These are phyloP conservation scores for Aptenodytes patagonicus DNA, from an alignment of 2,113 vertebrate genomes.

Conservation along the genomic window DNA sequence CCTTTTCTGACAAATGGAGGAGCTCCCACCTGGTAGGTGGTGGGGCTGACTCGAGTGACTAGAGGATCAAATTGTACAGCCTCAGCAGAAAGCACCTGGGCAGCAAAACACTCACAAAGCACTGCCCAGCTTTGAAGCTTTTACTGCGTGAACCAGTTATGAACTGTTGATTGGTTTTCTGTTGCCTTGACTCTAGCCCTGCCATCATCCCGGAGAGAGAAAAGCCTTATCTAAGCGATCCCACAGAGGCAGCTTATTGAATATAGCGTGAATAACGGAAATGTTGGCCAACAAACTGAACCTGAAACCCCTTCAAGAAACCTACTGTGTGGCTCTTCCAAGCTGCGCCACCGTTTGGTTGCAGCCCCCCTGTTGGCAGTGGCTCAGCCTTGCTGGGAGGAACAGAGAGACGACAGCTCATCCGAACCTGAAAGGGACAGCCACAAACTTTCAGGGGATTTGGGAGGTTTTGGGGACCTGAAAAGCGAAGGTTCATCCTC, in stretches of 20 bases:
- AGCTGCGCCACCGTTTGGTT: not conserved
- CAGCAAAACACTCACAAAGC: not conserved
- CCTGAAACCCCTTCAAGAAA: not conserved
- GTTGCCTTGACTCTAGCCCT: not conserved
- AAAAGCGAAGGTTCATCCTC: not conserved
- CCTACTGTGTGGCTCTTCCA: not conserved
- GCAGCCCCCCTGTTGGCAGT: not conserved
- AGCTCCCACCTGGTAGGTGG: not conserved
- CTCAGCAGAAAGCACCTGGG: not conserved
- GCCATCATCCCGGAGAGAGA: rapidly evolving
- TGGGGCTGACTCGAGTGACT: not conserved
- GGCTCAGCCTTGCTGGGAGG: not conserved
- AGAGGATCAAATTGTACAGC: not conserved
- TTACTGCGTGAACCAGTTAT: not conserved
- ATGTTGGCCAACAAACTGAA: not conserved
- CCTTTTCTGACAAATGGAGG: not conserved
- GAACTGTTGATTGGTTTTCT: not conserved
- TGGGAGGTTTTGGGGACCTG: not conserved
- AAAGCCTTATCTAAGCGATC: not conserved
- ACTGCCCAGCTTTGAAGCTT: not conserved
- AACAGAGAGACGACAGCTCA: not conserved
- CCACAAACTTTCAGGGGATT: not conserved
- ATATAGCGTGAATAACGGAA: not conserved
- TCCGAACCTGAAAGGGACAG: not conserved
- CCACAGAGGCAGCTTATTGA: not conserved